Evolutionary conservation across 1,140 invertebrate species (phyloP).

Genomic region (Drosophila sp.): DNA sequence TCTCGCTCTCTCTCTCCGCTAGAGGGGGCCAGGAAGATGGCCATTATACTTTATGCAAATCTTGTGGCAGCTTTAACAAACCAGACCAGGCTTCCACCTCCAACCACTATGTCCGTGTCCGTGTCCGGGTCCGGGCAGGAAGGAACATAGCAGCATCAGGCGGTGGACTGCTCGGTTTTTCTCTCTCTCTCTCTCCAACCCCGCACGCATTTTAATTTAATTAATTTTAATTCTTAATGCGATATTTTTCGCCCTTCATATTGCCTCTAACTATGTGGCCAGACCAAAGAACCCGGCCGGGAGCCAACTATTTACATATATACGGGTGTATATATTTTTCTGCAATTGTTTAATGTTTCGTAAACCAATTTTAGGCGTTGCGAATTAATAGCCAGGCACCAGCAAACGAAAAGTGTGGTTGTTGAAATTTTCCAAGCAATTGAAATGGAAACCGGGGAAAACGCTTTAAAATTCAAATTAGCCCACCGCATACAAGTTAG

Average conservation of each 20-base stretch:
- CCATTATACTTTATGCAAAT: slow-evolving; percentile 80
- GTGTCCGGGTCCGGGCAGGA: slow-evolving; percentile 23
- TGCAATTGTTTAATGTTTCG: slow-evolving; percentile 77
- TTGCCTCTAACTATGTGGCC: slow-evolving; percentile 45
- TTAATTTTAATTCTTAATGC: slow-evolving; percentile 81
- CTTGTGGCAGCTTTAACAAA: slow-evolving; percentile 77
- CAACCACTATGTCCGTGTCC: not conserved
- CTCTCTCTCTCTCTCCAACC: slow-evolving; percentile 22
- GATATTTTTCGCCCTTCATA: slow-evolving; percentile 59
- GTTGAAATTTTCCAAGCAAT: slow-evolving; percentile 69
- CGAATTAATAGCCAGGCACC: slow-evolving; percentile 60
- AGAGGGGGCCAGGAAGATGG: slow-evolving; percentile 61
- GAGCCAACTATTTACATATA: slow-evolving; percentile 41
- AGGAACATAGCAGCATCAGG: slow-evolving; percentile 27
- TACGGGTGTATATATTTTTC: slow-evolving; percentile 18
- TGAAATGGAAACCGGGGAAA: slow-evolving; percentile 48
- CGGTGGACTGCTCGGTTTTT: slow-evolving; percentile 10
- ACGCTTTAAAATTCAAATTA: slow-evolving; percentile 56
- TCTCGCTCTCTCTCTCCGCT: not conserved
- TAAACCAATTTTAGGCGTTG: slow-evolving; percentile 70
- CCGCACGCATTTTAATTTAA: slow-evolving; percentile 78
- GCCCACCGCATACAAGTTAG: slow-evolving; percentile 21
- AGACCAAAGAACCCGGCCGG: slow-evolving; percentile 4
- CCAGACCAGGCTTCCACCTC: slow-evolving; percentile 37
- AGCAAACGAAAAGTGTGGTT: slow-evolving; percentile 39